phyloP scores from a whole-genome alignment of 2,113 vertebrate species.

The Lichenostomus cassidix region DNA sequence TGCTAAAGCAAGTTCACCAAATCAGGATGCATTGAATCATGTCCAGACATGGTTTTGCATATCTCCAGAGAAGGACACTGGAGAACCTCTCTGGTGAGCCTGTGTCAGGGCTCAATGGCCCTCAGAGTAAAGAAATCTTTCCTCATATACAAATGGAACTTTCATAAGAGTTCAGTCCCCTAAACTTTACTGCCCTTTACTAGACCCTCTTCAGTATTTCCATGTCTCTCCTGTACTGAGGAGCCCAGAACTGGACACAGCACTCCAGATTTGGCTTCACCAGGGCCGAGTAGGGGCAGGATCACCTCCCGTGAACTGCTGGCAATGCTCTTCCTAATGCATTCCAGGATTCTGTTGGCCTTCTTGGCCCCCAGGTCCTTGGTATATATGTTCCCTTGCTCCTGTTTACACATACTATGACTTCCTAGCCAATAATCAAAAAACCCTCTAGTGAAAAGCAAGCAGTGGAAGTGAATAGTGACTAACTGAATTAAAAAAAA shows the following conservation, averaged over 20 bases:
- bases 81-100: background rate
- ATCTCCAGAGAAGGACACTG: background rate
- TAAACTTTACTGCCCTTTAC: background rate
- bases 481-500: background rate
- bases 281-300: background rate
- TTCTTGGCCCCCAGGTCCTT: background rate
- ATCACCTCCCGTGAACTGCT: background rate
- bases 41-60: background rate
- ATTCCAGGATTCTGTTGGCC: rapidly evolving
- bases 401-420: background rate
- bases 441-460: background rate
- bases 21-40: background rate
- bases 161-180: background rate
- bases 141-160: background rate
- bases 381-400: background rate
- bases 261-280: background rate
- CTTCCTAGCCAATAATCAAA: background rate
- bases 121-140: background rate
- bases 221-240: rapidly evolving
- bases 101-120: background rate
- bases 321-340: background rate
- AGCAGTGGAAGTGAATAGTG: background rate
- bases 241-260: background rate
- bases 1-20: background rate
- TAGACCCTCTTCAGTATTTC: background rate